Evolutionary conservation across 2,797 vertebrate genomes (phyloP), one percentile per base, ranked within the genome.

Genomic region (Neopelma chrysocephalum): DNA sequence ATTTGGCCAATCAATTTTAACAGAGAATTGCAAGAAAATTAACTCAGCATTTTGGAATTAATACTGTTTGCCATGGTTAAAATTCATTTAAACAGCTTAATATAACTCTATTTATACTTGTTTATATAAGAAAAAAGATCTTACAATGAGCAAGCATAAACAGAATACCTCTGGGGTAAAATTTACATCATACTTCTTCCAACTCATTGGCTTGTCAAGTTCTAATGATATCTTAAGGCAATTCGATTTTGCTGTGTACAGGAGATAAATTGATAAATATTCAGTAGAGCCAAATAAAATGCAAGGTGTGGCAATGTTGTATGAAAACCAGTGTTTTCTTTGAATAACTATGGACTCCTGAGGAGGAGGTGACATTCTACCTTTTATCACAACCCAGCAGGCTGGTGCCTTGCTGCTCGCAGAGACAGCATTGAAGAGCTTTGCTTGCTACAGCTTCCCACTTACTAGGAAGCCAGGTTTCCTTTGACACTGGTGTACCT

Each of bases 1-100:
- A 32, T 50, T 87, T 69, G 17, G 15, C 20, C 27, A 27, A 85
- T 75, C 34, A 47, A 42, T 15, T 76, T 76, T 56, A 89, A 81
- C 62, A 89, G 50, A 65, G 57, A 85, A 61, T 13, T 88, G 31
- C 38, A 71, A 62, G 32, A 57, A 53, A 43, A 88, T 94, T 65
- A 93, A 86, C 7, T 71, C 43, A 69, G 18, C 16, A 36, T 57
- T 82, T 77, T 76, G 72, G 17, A 92, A 78, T 8, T 50, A 68
- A 82, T 51, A 32, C 11, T 19, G 8, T 58, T 71, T 78, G 26
- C 32, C 51, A 78, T 0, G 5, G 58, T 78, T 54, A 83, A 80
- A 89, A 72, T 72, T 62, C n/a, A 23, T 31, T 88, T 83, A 38
- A 70, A 77, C 32, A 60, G 32, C 48, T 82, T 64, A 31, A 9